phyloP scores from a whole-genome alignment of 2,888 invertebrate species.

The Coelogynopora nodosa region DNA sequence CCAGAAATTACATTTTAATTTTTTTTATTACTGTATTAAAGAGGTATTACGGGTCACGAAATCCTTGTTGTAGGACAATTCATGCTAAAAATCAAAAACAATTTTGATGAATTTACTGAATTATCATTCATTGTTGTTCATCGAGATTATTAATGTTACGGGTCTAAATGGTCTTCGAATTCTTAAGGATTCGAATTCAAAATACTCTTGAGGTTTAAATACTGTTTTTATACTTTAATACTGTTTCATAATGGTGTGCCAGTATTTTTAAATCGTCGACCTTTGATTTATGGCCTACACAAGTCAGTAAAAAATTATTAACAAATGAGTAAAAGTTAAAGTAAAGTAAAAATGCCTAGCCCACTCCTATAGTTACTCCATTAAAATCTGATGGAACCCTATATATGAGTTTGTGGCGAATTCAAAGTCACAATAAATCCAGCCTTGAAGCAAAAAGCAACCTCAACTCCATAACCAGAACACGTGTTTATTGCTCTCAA shows the following conservation, averaged over 20 bases:
- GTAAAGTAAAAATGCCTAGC: not conserved
- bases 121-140: no score
- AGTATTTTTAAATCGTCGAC: not conserved
- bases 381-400: not conserved
- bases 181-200: no score
- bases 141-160: no score
- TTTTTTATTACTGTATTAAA: no score
- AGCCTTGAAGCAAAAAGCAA: not conserved
- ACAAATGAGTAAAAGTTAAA: not conserved
- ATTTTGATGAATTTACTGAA: no score
- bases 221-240: not conserved
- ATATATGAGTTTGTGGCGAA: not conserved
- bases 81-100: no score
- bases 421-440: not conserved
- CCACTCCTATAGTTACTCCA: not conserved
- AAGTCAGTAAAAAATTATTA: not conserved
- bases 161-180: no score
- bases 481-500: no score
- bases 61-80: no score
- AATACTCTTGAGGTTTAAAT: not conserved
- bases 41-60: no score
- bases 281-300: not conserved
- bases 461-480: not conserved
- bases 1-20: no score
- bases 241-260: not conserved